A percentile compares a stretch with the other conserved stretches of the same genome.
phyloP scores from a whole-genome alignment of 92 coral and sea anemone species.

The Actinostola sp. region DNA sequence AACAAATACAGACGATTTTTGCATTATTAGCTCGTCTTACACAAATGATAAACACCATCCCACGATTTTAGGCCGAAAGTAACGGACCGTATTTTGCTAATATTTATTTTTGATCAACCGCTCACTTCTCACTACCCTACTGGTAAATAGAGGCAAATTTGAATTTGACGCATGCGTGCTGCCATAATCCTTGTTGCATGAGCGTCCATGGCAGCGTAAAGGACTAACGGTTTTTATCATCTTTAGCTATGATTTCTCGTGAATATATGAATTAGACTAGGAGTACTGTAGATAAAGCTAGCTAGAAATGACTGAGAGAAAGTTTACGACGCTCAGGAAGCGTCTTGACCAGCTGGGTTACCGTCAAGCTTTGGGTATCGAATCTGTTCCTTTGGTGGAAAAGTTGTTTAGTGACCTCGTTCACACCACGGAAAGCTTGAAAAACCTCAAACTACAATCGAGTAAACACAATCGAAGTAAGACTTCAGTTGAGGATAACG shows the following conservation, averaged over 20 bases:
- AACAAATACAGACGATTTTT: constrained; percentile 7
- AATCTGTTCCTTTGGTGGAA: constrained; percentile 97
- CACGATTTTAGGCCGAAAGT: not conserved
- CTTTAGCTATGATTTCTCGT: constrained; percentile 37
- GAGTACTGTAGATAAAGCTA: not conserved
- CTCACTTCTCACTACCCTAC: constrained; percentile 58
- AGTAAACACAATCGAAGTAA: constrained; percentile 78
- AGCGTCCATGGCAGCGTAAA: constrained; percentile 79
- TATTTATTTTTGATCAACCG: constrained; percentile 36
- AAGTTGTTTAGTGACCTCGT: constrained; percentile 98
- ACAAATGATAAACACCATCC: not conserved
- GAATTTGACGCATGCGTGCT: constrained; percentile 96
- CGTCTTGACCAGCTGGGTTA: constrained; percentile 98
- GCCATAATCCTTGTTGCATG: constrained; percentile 21
- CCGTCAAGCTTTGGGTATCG: constrained; percentile 97
- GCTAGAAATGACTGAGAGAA: constrained; percentile 87
- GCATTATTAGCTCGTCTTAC: not conserved
- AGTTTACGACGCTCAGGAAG: constrained; percentile 96
- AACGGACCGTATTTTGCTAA: not conserved
- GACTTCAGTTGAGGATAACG: constrained; percentile 85
- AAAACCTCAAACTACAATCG: constrained; percentile 88
- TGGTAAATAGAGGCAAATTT: constrained; percentile 96
- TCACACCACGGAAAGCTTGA: constrained; percentile 98
- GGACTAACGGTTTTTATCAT: constrained; percentile 70
- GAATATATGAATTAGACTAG: constrained; percentile 33